phyloP scores from a whole-genome alignment of 2,797 vertebrate species.

The Sciaenops ocellatus region DNA sequence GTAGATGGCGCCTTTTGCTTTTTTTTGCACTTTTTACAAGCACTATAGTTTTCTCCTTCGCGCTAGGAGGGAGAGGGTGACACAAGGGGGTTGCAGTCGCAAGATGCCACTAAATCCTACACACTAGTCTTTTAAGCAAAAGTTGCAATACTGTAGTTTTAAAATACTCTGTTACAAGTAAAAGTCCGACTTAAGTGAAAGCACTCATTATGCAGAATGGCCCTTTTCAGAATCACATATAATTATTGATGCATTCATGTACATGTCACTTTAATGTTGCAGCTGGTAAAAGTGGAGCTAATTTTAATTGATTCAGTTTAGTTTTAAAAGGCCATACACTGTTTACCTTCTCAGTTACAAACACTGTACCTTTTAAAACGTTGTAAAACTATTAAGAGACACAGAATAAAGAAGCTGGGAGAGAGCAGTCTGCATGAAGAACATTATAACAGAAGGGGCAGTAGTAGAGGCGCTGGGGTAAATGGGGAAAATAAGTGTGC shows the following conservation, averaged over 20 bases:
- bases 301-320: not conserved
- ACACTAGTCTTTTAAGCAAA: no score
- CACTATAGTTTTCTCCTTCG: no score
- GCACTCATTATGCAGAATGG: not conserved
- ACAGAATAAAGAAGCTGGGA: slow-evolving; percentile 30
- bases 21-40: no score
- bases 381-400: slow-evolving; percentile 12
- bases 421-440: slow-evolving; percentile 27
- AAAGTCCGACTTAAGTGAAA: not conserved
- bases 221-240: not conserved
- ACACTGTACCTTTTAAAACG: not conserved
- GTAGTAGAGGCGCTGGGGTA: not conserved
- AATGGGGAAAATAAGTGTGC: slow-evolving; percentile 4
- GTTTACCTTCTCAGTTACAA: not conserved
- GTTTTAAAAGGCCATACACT: not conserved
- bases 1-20: no score
- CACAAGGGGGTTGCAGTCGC: no score
- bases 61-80: no score
- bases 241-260: not conserved
- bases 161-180: no score
- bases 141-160: no score
- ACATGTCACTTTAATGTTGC: not conserved
- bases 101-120: no score
- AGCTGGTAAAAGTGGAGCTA: no score
- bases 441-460: not conserved